Conservation (phyloP, 2,113 vertebrate genomes). For the Gallinago media region DNA sequence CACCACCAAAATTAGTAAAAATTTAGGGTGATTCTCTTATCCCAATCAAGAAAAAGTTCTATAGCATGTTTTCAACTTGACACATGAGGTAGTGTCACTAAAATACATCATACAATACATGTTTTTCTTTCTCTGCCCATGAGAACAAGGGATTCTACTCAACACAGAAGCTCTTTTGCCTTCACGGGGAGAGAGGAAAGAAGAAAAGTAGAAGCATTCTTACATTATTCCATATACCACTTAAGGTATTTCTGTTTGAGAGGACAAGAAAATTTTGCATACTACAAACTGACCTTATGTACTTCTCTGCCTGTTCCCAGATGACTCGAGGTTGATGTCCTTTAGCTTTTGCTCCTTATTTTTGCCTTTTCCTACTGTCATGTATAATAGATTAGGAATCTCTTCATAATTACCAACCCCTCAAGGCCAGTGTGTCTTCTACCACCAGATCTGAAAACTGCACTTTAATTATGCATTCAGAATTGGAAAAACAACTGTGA, state of each 20-base stretch:
- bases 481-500: constrained; percentile 39
- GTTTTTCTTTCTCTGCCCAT: background rate
- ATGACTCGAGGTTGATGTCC: background rate
- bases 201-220: background rate
- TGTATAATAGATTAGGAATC: constrained; percentile 62
- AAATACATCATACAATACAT: background rate
- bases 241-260: background rate
- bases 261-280: background rate
- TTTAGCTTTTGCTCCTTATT: constrained; percentile 29
- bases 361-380: constrained; percentile 20
- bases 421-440: constrained; percentile 39
- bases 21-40: background rate
- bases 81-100: background rate
- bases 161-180: background rate
- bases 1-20: background rate
- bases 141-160: background rate
- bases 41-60: background rate
- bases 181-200: background rate
- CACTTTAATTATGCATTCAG: constrained; percentile 50
- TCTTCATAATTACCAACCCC: constrained; percentile 49
- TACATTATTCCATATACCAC: background rate
- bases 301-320: background rate
- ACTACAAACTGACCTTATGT: background rate
- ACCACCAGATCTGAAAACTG: constrained; percentile 36
- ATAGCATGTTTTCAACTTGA: background rate